phyloP scores from a whole-genome alignment of 2,888 invertebrate genomes.

The Sisyra nigra region DNA sequence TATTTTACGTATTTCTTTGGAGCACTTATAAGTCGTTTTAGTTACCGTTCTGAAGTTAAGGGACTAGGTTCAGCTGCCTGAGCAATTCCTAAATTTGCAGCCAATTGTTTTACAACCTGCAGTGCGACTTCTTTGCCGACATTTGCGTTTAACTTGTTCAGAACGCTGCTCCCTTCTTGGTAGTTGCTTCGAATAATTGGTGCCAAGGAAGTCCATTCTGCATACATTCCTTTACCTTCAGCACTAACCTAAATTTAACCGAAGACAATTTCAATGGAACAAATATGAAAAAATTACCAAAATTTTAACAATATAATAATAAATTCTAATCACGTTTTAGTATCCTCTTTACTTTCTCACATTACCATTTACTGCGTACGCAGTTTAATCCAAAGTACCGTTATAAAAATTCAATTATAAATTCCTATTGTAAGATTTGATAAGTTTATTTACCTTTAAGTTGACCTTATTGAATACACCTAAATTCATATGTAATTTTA shows the following conservation, averaged over 20 bases:
- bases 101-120: conserved; percentile 63
- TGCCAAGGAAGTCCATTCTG: conserved; percentile 67
- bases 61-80: conserved; percentile 74
- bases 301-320: conserved; percentile 8
- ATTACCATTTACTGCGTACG: not conserved
- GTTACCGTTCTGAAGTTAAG: conserved; percentile 52
- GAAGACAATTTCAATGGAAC: not conserved
- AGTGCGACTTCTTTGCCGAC: conserved; percentile 70
- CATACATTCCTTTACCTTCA: conserved; percentile 61
- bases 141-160: conserved; percentile 54
- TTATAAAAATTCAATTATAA: conserved; percentile 6
- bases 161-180: conserved; percentile 50
- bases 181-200: conserved; percentile 45
- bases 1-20: not conserved
- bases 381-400: conserved; percentile 3
- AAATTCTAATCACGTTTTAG: not conserved
- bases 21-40: not conserved
- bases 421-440: conserved; percentile 5
- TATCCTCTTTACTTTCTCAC: not conserved
- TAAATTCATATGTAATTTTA: conserved; percentile 50
- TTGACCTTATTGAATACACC: conserved; percentile 68
- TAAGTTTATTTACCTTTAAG: conserved; percentile 40
- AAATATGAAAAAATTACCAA: not conserved
- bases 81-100: conserved; percentile 49
- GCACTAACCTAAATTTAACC: conserved; percentile 32